Percentiles rank a stretch among this genome's conserved stretches.
phyloP scores from a whole-genome alignment of 2,888 invertebrate genomes.

The Drosophila paranaensis region DNA sequence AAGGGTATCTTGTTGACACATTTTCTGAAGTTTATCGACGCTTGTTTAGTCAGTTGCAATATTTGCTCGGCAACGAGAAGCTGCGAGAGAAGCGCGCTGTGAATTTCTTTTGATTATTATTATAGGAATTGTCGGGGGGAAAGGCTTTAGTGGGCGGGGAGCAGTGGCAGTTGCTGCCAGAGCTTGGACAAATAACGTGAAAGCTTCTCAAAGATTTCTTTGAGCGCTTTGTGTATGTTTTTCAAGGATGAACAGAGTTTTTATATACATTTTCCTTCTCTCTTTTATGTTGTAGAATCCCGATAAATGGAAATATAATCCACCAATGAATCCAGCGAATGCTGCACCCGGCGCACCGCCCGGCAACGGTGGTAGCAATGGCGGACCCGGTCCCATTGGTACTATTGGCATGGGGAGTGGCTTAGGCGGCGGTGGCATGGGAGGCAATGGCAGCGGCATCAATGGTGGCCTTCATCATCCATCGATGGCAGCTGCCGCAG shows the following conservation, averaged over 20 bases:
- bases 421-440: constrained; percentile 73
- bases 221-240: not conserved
- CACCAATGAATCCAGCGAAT: constrained; percentile 85
- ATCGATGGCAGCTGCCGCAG: constrained; percentile 82
- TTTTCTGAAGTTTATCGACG: not conserved
- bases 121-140: not conserved
- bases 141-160: not conserved
- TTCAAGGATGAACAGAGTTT: constrained; percentile 1
- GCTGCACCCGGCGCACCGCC: constrained; percentile 85
- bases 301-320: constrained; percentile 94
- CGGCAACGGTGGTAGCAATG: constrained; percentile 83
- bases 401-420: constrained; percentile 85
- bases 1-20: not conserved
- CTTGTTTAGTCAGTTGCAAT: not conserved
- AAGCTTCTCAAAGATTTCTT: constrained; percentile 4
- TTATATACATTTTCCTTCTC: not conserved
- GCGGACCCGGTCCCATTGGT: constrained; percentile 84
- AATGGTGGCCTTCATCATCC: constrained; percentile 83
- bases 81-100: not conserved
- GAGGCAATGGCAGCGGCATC: constrained; percentile 83
- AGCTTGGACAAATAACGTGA: constrained; percentile 13
- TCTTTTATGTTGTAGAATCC: constrained; percentile 88
- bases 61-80: not conserved
- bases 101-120: not conserved
- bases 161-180: not conserved